Evolutionary conservation across 2,888 invertebrate species (phyloP), one percentile per base, ranked within the genome.

Genomic region (Tortricodes alternella): DNA sequence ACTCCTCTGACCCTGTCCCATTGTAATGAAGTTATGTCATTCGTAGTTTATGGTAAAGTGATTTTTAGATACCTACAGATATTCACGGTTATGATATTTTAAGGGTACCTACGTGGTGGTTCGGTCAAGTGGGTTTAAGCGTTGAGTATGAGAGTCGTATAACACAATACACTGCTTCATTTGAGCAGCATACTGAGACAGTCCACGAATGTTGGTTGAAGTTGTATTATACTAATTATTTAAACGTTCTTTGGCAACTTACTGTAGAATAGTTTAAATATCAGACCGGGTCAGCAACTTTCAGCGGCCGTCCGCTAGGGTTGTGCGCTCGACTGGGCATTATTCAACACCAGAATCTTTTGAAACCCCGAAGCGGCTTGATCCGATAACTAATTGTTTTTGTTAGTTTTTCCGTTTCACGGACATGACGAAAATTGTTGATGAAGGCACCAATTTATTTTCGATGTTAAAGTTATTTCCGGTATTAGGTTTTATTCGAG

Each of bases 361-460:
- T 21, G 29, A 21, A 43, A 38, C 44, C 43, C 49, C 29, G n/a
- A n/a, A n/a, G n/a, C n/a, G n/a, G 29, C 43, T 37, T 37, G 29
- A 44, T 44, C 56, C 50, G 8, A 11, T 38, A 50, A 49, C 48
- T 56, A 56, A 56, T 50, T 56, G 49, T 56, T 56, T 50, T 56
- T 16, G 29, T 44, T 27, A 27, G 27, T 35, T 50, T 56, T 50
- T 24, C 50, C 50, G 29, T 13, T 23, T 8, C 32, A 13, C 21
- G 35, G 43, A 23, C 56, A 38, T 50, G 50, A 29, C 37, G 13
- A 13, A 44, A 21, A 32, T 49, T 23, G 43, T 56, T 50, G 50
- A 56, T 56, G 27, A 56, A 49, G 56, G 21, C 13, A 35, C 44
- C 53, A 29, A 50, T 56, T 50, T 32, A 29, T 43, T 48, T 48